These are phyloP conservation scores for Antedon mediterranea DNA, from an alignment of 53 echinoderm and acorn worm genomes.

Conservation along the genomic window DNA sequence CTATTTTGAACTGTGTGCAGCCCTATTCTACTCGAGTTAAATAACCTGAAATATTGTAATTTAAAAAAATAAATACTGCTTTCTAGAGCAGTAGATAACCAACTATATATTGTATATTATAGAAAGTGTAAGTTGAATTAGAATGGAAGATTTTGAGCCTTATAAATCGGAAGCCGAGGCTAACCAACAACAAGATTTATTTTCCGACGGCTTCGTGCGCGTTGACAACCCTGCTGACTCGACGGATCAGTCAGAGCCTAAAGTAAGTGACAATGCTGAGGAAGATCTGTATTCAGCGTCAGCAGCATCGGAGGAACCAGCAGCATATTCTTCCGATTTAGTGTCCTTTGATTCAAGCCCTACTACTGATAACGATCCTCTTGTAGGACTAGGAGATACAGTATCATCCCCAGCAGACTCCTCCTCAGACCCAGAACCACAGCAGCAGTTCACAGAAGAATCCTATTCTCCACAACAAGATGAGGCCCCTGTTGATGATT, in stretches of 20 bases:
- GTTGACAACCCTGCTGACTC: neutral
- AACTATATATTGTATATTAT: neutral
- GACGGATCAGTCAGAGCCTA: neutral
- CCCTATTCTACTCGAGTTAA: neutral
- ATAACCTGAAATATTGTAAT: neutral
- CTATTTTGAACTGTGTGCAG: neutral
- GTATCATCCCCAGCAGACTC: neutral
- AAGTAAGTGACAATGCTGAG: conserved; percentile 43
- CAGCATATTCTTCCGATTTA: neutral
- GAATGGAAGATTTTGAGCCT: neutral
- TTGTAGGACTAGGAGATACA: neutral
- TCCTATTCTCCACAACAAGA: conserved; percentile 13
- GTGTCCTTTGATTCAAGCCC: neutral
- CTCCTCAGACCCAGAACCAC: neutral
- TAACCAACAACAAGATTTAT: neutral
- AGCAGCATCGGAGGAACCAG: neutral
- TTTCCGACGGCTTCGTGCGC: neutral
- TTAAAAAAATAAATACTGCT: neutral
- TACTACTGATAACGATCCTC: neutral
- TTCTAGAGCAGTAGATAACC: neutral
- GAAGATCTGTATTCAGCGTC: conserved; percentile 50
- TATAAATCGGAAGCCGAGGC: neutral
- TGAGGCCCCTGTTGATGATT: conserved; percentile 28
- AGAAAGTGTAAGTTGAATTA: neutral
- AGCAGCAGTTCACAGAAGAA: conserved; percentile 1